Base-by-base conservation (phyloP, 92 coral and sea anemone species). In the Scolanthus callimorphus region DNA sequence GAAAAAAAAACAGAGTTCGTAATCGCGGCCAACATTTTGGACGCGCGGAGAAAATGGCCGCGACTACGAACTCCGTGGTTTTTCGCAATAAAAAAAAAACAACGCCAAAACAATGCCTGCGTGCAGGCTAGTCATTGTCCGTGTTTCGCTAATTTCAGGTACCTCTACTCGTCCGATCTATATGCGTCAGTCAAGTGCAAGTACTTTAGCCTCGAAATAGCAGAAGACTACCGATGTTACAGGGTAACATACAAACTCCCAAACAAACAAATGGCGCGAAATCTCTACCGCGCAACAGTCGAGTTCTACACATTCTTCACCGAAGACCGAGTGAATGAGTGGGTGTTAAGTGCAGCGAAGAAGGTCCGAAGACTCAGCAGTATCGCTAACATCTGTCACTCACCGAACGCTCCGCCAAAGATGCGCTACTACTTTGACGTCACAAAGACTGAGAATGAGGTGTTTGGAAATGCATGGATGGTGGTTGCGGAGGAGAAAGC, bases 401-500 rank as follows among this genome's bases (percentile, higher is more conserved):
- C 23, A 19, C 12, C 12, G 4, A 11, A 20, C 4, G 23, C 12
- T 19, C 23, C 19, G 12, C 11, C 12, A 9, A 11, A 46, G 17
- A 9, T 4, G 4, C 12, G 52, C 4, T 46, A 46, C 17, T 4
- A 9, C 4, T 68, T 27, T 47, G 75, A 68, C 65, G 53, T 68
- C 1, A 27, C 22, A 0, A 68, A 53, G 25, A 68, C 75, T 15
- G 47, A 34, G 13, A 37, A n/a, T 6, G 75, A 68, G 31, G 57
- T 30, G 9, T 68, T 55, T 29, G 55, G 34, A 27, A 19, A 55
- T 3, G 65, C 75, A 20, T 68, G 75, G 75, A 55, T 30, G 27
- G 23, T 17, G 12, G 25, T 68, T 20, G 75, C 75, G 20, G 75
- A 68, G 2, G 64, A 68, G 49, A 68, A 29, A 31, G 75, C 75